phyloP scores from a whole-genome alignment of 2,888 invertebrate species.

The Lepidonotus clava region DNA sequence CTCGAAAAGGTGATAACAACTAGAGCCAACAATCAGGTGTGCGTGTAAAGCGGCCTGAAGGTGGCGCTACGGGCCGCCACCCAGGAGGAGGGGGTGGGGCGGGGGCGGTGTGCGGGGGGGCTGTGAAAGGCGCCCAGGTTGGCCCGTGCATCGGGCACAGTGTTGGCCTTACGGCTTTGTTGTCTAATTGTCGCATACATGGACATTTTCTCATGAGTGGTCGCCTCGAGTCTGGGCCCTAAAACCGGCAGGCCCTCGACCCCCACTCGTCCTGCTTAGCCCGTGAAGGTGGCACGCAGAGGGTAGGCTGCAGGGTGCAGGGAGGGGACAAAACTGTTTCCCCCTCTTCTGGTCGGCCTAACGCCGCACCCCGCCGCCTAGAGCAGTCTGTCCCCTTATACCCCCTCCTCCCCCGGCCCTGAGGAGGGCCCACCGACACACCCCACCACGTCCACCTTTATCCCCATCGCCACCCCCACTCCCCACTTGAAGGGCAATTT shows the following conservation, averaged over 20 bases:
- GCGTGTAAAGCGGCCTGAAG: constrained; percentile 20
- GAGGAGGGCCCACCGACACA: neutral
- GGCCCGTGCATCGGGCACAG: neutral
- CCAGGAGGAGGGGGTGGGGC: neutral
- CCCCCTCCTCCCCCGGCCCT: neutral
- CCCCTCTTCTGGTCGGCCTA: too few species aligned
- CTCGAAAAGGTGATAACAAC: constrained; percentile 49
- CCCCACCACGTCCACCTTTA: neutral
- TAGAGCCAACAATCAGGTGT: constrained; percentile 47
- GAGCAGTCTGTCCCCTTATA: neutral
- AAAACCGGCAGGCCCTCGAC: neutral
- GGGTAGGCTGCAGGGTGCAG: neutral
- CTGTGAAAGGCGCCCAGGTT: neutral
- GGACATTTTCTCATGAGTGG: constrained; percentile 45
- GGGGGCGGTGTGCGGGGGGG: neutral
- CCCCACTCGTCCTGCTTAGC: constrained; percentile 14
- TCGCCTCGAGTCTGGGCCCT: neutral
- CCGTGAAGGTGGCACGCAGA: constrained; percentile 1
- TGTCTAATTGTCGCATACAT: constrained; percentile 49
- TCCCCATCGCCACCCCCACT: neutral
- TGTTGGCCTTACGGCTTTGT: constrained; percentile 52
- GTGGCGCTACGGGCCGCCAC: neutral
- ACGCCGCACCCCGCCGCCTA: neutral
- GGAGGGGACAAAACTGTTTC: too few species aligned
- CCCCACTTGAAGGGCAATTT: constrained; percentile 34